Conservation (phyloP, 1,140 invertebrate genomes). For the Agrypnia vestita region DNA sequence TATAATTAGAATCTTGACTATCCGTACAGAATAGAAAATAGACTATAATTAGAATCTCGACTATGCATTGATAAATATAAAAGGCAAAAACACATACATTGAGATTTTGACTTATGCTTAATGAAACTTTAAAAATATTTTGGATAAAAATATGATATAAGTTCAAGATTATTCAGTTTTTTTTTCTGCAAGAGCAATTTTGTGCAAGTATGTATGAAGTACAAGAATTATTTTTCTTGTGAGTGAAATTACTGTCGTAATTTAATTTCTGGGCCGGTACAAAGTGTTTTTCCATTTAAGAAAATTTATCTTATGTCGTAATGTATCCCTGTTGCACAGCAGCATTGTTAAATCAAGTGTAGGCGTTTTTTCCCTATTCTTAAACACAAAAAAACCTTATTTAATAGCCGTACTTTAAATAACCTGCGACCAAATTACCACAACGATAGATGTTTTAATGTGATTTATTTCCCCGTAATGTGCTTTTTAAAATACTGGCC, state of each 20-base stretch:
- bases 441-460: constrained; percentile 58
- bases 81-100: no score
- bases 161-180: no score
- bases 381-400: constrained; percentile 39
- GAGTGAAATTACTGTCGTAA: background rate
- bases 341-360: constrained; percentile 38
- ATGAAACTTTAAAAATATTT: no score
- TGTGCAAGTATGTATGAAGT: no score
- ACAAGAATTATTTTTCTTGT: background rate
- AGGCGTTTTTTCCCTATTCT: constrained; percentile 33
- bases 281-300: constrained; percentile 13
- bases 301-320: constrained; percentile 26
- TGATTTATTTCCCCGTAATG: constrained; percentile 60
- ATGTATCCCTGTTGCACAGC: constrained; percentile 23
- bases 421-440: constrained; percentile 58
- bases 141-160: no score
- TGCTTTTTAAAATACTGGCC: constrained; percentile 56
- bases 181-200: no score
- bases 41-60: no score
- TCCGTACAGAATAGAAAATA: no score
- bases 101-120: no score
- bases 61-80: no score
- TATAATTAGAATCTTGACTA: no score
- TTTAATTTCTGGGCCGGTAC: background rate
- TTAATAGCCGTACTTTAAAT: constrained; percentile 48